Conservation (phyloP, 1,140 invertebrate species). For the Drosophila littoralis region DNA sequence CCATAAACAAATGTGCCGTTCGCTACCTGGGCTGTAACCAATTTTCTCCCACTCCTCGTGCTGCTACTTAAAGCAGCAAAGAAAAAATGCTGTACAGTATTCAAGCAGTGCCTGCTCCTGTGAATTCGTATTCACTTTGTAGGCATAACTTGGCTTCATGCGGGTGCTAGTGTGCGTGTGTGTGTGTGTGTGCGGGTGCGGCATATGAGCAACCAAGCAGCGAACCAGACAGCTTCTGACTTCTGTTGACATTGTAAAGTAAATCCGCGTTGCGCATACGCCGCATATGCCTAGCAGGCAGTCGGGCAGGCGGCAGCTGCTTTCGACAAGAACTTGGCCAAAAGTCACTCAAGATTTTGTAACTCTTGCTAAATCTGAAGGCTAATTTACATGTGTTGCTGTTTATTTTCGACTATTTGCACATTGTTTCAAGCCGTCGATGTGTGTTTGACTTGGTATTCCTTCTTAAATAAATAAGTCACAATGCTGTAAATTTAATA, state of each 20-base stretch:
- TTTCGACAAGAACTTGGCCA: constrained; percentile 29
- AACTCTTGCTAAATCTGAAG: constrained; percentile 36
- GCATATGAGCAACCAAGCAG: constrained; percentile 50
- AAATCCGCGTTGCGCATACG: constrained; percentile 74
- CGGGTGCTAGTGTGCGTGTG: constrained; percentile 11
- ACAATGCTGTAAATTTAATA: not conserved
- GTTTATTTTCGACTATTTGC: constrained; percentile 46
- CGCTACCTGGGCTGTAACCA: constrained; percentile 46
- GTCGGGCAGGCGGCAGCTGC: not conserved
- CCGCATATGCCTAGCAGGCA: constrained; percentile 48
- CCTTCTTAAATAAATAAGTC: not conserved
- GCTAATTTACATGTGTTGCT: constrained; percentile 48
- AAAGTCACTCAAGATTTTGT: constrained; percentile 35
- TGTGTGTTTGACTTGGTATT: not conserved
- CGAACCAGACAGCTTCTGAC: constrained; percentile 42
- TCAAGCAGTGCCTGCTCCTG: constrained; percentile 22
- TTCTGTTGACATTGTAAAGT: constrained; percentile 67
- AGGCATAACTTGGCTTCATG: constrained; percentile 33
- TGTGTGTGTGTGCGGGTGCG: constrained; percentile 16
- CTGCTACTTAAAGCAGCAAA: constrained; percentile 46
- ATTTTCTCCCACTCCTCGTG: constrained; percentile 5
- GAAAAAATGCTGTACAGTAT: constrained; percentile 37
- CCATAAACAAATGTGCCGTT: constrained; percentile 65
- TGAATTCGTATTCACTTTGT: constrained; percentile 64
- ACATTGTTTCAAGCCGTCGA: constrained; percentile 25